phyloP scores from a whole-genome alignment of 2,797 vertebrate species.

The Carcharodon carcharias region DNA sequence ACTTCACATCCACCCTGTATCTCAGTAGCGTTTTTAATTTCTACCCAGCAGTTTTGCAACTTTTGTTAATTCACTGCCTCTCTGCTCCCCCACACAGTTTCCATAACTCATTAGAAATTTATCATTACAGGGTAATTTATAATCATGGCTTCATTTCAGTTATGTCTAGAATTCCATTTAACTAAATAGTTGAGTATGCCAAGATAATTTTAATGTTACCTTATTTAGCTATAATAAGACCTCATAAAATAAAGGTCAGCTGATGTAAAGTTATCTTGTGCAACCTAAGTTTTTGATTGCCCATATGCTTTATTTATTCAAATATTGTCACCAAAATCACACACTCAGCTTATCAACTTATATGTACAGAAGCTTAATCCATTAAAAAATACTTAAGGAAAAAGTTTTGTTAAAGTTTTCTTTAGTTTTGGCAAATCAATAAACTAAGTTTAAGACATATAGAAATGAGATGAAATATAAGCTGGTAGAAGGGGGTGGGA shows the following conservation, averaged over 20 bases:
- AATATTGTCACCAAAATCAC: background rate
- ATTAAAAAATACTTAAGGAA: background rate
- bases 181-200: background rate
- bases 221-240: background rate
- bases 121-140: background rate
- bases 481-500: no score
- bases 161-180: background rate
- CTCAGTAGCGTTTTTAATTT: background rate
- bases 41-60: background rate
- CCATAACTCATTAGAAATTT: background rate
- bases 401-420: background rate
- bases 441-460: background rate
- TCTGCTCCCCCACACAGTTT: background rate
- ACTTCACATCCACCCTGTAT: background rate
- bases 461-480: no score
- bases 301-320: background rate
- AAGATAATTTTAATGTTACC: background rate
- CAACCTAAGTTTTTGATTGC: background rate
- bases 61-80: background rate
- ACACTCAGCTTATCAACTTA: background rate
- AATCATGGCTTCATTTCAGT: background rate
- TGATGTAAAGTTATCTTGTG: background rate
- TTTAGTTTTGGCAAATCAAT: background rate
- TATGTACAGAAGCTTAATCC: background rate
- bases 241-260: background rate